These are phyloP conservation scores for Patella pellucida DNA, from an alignment of 2,888 invertebrate genomes.

Conservation along the genomic window DNA sequence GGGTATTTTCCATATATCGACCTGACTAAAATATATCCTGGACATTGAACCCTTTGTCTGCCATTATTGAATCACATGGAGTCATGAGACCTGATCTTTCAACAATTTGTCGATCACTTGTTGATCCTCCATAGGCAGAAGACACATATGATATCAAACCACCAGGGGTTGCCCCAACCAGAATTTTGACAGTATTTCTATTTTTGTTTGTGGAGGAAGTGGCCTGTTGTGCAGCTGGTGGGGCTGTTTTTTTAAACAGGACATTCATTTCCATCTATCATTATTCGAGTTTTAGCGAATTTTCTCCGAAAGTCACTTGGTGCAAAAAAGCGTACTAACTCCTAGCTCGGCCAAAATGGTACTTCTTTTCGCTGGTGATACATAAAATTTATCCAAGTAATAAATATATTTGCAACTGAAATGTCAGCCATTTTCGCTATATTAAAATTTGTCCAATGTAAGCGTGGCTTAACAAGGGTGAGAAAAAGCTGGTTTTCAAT, in stretches of 20 bases:
- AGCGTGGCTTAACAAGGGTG: neutral
- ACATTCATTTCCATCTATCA: conserved; percentile 48
- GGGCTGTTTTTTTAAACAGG: conserved; percentile 38
- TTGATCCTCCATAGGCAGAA: conserved; percentile 33
- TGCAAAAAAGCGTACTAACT: conserved; percentile 37
- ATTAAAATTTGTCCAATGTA: no score
- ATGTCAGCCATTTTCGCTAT: neutral
- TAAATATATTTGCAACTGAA: neutral
- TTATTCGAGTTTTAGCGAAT: conserved; percentile 41
- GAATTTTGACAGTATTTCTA: conserved; percentile 26
- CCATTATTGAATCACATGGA: conserved; percentile 35
- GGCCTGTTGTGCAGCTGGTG: neutral
- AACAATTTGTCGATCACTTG: conserved; percentile 39
- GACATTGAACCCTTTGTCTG: conserved; percentile 35
- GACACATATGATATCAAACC: conserved; percentile 24
- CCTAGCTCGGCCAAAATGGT: conserved; percentile 36
- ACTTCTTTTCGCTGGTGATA: conserved; percentile 27
- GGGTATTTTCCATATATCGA: no score
- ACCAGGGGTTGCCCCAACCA: conserved; percentile 30
- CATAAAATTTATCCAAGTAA: conserved; percentile 27
- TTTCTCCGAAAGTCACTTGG: conserved; percentile 38
- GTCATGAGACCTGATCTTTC: conserved; percentile 29
- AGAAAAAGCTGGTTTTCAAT: neutral
- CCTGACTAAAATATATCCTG: conserved; percentile 32
- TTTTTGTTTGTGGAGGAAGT: conserved; percentile 19